Percentiles rank a stretch among this genome's conserved stretches.
Conservation (phyloP, 2,888 invertebrate genomes). For the Sarcophaga variegata region DNA sequence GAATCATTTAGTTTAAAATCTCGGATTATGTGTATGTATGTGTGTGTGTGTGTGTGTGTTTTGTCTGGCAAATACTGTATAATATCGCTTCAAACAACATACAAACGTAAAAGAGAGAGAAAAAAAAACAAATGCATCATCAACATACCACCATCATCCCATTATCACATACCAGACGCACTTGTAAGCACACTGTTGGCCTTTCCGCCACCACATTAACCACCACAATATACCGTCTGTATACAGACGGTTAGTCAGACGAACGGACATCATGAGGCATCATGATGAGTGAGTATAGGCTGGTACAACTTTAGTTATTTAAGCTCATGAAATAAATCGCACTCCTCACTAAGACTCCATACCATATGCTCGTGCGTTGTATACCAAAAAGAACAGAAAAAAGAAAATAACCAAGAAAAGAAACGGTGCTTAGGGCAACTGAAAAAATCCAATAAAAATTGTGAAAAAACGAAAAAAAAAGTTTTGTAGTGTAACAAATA, state of each 20-base stretch:
- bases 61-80: constrained; percentile 6
- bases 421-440: neutral
- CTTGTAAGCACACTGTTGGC: constrained; percentile 61
- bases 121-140: constrained; percentile 61
- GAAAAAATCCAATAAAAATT: constrained; percentile 56
- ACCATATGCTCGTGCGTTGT: neutral
- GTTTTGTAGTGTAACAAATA: constrained; percentile 14
- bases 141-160: constrained; percentile 70
- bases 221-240: constrained; percentile 9
- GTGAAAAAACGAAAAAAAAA: constrained; percentile 15
- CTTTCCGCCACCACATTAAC: constrained; percentile 30
- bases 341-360: constrained; percentile 45
- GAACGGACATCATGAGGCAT: constrained; percentile 28
- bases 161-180: constrained; percentile 72
- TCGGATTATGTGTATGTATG: constrained; percentile 45
- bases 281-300: constrained; percentile 33
- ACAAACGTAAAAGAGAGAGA: constrained; percentile 43
- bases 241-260: constrained; percentile 3
- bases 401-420: neutral
- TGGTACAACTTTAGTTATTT: constrained; percentile 28
- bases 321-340: constrained; percentile 65
- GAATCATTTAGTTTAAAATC: constrained; percentile 65
- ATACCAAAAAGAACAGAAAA: neutral
- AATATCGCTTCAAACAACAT: constrained; percentile 54
- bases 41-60: too few relatives aligned